Evolutionary conservation across 2,113 vertebrate species (phyloP).

Genomic region (Rhodinocichla rosea): DNA sequence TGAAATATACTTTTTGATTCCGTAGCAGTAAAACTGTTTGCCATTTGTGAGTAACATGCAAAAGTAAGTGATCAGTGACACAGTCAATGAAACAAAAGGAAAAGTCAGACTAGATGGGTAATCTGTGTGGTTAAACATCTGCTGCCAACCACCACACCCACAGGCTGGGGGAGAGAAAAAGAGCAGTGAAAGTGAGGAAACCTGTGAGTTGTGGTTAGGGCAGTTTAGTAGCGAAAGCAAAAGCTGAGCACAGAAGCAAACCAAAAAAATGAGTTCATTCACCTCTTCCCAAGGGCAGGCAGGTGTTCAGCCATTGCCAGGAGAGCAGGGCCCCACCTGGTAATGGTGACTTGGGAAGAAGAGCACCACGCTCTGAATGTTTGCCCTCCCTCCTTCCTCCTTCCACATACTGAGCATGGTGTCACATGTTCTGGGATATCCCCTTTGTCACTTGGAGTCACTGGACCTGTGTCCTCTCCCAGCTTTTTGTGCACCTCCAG

Average conservation of each 20-base stretch:
- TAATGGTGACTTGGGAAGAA: not conserved
- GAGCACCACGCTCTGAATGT: not conserved
- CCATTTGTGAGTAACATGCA: not conserved
- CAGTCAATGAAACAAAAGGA: not conserved
- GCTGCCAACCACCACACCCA: not conserved
- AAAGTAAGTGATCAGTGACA: not conserved
- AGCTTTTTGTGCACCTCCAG: not conserved
- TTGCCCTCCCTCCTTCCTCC: not conserved
- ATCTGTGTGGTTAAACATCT: not conserved
- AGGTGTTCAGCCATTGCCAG: not conserved
- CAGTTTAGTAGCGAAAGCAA: not conserved
- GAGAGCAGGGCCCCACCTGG: not conserved
- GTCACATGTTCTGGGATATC: rapidly evolving
- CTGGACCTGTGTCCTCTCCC: not conserved
- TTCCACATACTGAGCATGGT: not conserved
- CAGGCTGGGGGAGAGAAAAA: not conserved
- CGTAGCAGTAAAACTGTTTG: not conserved
- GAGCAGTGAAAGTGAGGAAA: not conserved
- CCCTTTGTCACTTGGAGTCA: not conserved
- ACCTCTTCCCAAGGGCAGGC: not conserved
- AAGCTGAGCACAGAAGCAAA: not conserved
- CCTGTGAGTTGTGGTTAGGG: not conserved
- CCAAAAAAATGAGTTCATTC: not conserved
- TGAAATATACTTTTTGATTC: not conserved
- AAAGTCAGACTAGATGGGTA: not conserved